A percentile compares a stretch with the other conserved stretches of the same genome.
phyloP scores from a whole-genome alignment of 2,797 vertebrate genomes.

The Tangara arthus region DNA sequence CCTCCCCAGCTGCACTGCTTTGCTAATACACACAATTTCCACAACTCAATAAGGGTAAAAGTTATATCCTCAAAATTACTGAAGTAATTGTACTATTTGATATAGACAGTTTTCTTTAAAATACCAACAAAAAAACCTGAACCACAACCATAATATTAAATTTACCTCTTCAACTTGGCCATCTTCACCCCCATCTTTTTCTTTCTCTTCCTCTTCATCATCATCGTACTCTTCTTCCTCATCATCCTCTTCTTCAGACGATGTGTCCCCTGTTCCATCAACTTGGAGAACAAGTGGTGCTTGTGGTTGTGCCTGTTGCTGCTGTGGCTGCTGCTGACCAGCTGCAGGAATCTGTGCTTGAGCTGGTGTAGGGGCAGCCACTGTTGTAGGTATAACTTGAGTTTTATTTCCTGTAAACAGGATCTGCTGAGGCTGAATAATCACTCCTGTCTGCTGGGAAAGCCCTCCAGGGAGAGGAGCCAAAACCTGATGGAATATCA shows the following conservation, averaged over 20 bases:
- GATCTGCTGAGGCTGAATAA: conserved; percentile 98
- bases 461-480: conserved; percentile 91
- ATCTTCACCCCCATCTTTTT: conserved; percentile 94
- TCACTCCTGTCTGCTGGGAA: conserved; percentile 94
- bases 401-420: conserved; percentile 95
- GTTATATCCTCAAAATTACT: neutral
- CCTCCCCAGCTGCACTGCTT: neutral
- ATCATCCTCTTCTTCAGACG: conserved; percentile 96
- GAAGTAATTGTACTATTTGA: neutral
- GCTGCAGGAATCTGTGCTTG: conserved; percentile 83
- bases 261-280: conserved; percentile 94
- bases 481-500: conserved; percentile 82
- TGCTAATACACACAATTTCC: neutral
- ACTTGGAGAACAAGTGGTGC: conserved; percentile 93
- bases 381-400: conserved; percentile 84
- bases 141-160: neutral
- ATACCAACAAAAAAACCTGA: neutral
- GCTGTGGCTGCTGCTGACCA: conserved; percentile 78
- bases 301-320: conserved; percentile 82
- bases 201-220: conserved; percentile 96
- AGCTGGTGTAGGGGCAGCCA: conserved; percentile 81
- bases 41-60: neutral
- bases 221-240: conserved; percentile 97
- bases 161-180: conserved; percentile 97
- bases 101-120: neutral